These are phyloP conservation scores for Thoracochromis brauschi DNA, from an alignment of 2,113 vertebrate species.

Conservation along the genomic window DNA sequence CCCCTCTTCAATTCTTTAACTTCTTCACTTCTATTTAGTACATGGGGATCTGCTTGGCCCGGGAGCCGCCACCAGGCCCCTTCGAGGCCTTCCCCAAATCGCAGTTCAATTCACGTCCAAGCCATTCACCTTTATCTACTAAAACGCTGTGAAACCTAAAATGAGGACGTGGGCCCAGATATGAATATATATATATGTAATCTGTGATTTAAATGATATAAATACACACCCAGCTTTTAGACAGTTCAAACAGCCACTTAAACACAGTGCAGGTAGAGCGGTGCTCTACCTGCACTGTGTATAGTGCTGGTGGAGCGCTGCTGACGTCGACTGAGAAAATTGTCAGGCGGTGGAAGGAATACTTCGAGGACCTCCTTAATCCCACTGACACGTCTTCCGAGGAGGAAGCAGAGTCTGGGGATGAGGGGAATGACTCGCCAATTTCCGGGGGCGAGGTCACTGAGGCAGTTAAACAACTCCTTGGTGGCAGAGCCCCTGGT, in stretches of 20 bases:
- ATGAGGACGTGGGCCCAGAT: background rate
- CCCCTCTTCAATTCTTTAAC: background rate
- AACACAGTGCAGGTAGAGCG: no score
- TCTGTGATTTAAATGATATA: background rate
- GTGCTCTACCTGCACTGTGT: no score
- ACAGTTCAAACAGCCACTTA: background rate
- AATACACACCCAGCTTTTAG: background rate
- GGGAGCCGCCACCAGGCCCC: background rate
- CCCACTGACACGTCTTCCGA: no score
- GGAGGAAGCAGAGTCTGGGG: no score
- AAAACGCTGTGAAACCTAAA: background rate
- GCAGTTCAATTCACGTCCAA: background rate
- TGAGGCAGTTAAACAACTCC: no score
- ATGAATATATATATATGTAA: background rate
- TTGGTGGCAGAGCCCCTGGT: no score
- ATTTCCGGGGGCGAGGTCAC: no score
- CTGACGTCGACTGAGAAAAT: no score
- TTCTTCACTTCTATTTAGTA: background rate
- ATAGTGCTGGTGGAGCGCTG: no score
- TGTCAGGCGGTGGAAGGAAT: no score
- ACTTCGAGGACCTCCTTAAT: no score
- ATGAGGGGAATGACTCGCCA: no score
- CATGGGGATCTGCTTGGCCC: background rate
- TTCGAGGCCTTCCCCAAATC: background rate
- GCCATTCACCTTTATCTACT: background rate